Base-by-base conservation (phyloP, 2,113 vertebrate genomes). In the Heptranchias perlo region DNA sequence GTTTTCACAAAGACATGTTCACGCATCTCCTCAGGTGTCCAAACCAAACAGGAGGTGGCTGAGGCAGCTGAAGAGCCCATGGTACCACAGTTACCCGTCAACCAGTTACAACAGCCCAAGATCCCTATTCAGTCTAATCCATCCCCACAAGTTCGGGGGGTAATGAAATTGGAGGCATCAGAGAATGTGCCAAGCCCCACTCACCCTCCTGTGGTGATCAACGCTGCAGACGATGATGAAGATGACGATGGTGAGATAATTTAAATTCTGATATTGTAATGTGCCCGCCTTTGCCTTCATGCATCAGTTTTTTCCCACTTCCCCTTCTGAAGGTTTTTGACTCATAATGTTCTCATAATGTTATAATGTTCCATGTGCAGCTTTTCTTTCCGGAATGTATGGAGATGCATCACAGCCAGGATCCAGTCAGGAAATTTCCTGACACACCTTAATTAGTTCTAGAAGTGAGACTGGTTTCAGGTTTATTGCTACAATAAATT, bases 121-220 rank as follows among this genome's bases (percentile, higher is more conserved):
- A 47, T 95, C 13, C 97, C 98, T 0, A 97, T 97, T 0, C 97
- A 97, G 61, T 97, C 98, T 11, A 98, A 98, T 47, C 98, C 98
- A 1, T 97, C 98, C 39, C 99, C 99, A 0, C 99, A 99, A 96
- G 97, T 99, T 96, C 97, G 98, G 96, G 98, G 98, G 0, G 98
- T 99, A 96, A 98, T 99, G 96, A 99, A 99, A 96, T 98, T 98
- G 13, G 99, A 99, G 23, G 98, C 97, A 47, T 98, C 98, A 0
- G 99, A 99, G 96, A 99, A 98, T 0, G 99, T 99, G 0, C 99
- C 99, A 0, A 99, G 99, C 47, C 99, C 99, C 49, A 99, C 99
- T 0, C 99, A 99, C 65, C 99, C 99, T 86, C 99, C 99, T 0
- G 99, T 99, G 39, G 99, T 99, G 3, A 99, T 99, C 96, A 99